These are phyloP conservation scores for Lordiphosa mommai DNA, from an alignment of 1,140 invertebrate species.

Conservation along the genomic window DNA sequence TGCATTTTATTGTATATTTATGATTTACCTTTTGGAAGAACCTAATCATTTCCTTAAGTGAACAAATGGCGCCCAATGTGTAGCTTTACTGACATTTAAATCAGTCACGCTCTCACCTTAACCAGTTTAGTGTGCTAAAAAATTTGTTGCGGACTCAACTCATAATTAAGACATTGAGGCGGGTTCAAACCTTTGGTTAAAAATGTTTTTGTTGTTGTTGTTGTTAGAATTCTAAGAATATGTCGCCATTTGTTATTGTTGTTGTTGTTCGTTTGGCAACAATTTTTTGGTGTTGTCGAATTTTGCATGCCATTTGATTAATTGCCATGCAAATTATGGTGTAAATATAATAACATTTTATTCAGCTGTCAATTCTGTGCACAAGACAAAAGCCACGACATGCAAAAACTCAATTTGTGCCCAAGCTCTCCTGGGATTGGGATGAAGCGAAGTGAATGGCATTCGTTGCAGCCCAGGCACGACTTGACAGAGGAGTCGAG, in stretches of 20 bases:
- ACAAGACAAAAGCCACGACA: conserved; percentile 48
- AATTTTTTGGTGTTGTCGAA: conserved; percentile 38
- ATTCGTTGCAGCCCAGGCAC: conserved; percentile 67
- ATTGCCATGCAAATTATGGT: conserved; percentile 78
- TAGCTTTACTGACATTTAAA: no score
- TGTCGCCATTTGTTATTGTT: conserved; percentile 26
- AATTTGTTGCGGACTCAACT: no score
- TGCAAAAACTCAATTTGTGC: conserved; percentile 74
- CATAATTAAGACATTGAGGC: conserved; percentile 29
- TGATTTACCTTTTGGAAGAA: no score
- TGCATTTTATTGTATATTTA: no score
- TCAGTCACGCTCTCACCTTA: no score
- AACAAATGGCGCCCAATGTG: no score
- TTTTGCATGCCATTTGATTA: conserved; percentile 77
- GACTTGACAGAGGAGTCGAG: conserved; percentile 20
- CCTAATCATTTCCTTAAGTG: no score
- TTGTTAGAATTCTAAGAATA: conserved; percentile 8
- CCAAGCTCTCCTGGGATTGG: conserved; percentile 18
- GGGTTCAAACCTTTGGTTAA: no score
- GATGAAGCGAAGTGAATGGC: conserved; percentile 76
- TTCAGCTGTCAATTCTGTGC: conserved; percentile 71
- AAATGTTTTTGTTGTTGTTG: no score
- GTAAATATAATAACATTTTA: conserved; percentile 79
- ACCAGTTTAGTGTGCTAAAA: no score
- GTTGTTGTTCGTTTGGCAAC: conserved; percentile 21